Base-by-base conservation (phyloP, 2,888 invertebrate species). In the Julus scandinavius region DNA sequence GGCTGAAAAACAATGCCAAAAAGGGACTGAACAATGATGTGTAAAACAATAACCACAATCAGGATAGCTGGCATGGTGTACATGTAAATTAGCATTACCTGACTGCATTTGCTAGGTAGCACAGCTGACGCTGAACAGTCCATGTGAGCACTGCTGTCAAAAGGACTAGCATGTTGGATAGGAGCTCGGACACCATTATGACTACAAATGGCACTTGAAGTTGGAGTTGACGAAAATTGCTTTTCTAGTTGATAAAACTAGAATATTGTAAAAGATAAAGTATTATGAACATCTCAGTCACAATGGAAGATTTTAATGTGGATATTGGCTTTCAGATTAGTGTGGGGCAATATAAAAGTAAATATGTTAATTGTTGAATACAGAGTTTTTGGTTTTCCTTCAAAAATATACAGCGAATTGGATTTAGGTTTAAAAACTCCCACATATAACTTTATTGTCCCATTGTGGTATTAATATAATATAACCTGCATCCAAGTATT, bases 121-220 rank as follows among this genome's bases (percentile, higher is more conserved):
- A 80, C 80, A 80, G 80, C 80, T 80, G 80, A 80, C 38, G 80
- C 80, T 80, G 80, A 80, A 15, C 80, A 80, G 38, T 80, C 80
- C 11, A 20, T 13, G 80, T 80, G 80, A 85, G 85, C 85, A n/a
- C 45, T 50, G 50, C 85, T 50, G 45, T 85, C 85, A 45, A 45
- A 85, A 45, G 45, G 50, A 50, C 85, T 45, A 50, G 50, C 50
- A 17, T 50, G 45, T 85, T 45, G 49, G 29, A 20, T 45, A 20
- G 85, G 45, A 45, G 45, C 2, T 85, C 85, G 45, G 20, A 45
- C 50, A 85, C 85, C 85, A 20, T 45, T 85, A 45, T 45, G 85
- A 45, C 85, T 85, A n/a, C 85, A 45, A 20, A 45, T 85, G 85
- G 49, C 50, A 85, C 85, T 85, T 85, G 85, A 49, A 45, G 45